These are phyloP conservation scores for Diadophis punctatus DNA, from an alignment of 2,113 vertebrate species.

Conservation along the genomic window DNA sequence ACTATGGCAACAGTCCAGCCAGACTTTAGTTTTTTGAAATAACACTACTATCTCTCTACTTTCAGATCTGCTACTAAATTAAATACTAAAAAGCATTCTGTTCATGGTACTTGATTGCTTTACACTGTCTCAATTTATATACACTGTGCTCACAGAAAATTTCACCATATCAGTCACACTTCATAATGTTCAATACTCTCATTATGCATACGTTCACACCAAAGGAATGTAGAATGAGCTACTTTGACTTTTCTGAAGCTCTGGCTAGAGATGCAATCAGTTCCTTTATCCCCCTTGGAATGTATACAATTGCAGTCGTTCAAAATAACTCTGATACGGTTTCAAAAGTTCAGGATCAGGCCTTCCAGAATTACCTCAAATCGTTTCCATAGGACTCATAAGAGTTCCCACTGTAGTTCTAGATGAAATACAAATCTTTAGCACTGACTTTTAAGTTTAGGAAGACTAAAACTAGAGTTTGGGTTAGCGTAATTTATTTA, in stretches of 20 bases:
- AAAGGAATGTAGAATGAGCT: not conserved
- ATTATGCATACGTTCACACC: not conserved
- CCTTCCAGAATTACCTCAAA: slow-evolving; percentile 28
- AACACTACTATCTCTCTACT: not conserved
- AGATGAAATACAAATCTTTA: slow-evolving; percentile 22
- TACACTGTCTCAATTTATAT: not conserved
- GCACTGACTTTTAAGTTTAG: slow-evolving; percentile 37
- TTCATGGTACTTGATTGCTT: not conserved
- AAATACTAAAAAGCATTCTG: not conserved
- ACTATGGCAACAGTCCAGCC: not conserved
- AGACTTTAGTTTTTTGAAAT: not conserved
- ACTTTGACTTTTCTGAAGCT: not conserved
- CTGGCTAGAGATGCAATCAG: not conserved
- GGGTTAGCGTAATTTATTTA: slow-evolving; percentile 9
- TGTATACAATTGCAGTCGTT: not conserved
- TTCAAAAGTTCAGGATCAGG: slow-evolving; percentile 11
- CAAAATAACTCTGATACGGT: not conserved
- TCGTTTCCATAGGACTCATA: not conserved
- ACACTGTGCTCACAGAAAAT: not conserved
- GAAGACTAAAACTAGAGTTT: slow-evolving; percentile 41
- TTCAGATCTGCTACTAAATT: not conserved
- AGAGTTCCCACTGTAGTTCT: not conserved
- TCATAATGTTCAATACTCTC: not conserved
- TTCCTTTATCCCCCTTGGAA: fast-evolving
- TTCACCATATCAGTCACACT: not conserved